Evolutionary conservation across 2,888 invertebrate genomes (phyloP), one percentile per base, ranked within the genome.

Genomic region (Eristalinus aeneus): DNA sequence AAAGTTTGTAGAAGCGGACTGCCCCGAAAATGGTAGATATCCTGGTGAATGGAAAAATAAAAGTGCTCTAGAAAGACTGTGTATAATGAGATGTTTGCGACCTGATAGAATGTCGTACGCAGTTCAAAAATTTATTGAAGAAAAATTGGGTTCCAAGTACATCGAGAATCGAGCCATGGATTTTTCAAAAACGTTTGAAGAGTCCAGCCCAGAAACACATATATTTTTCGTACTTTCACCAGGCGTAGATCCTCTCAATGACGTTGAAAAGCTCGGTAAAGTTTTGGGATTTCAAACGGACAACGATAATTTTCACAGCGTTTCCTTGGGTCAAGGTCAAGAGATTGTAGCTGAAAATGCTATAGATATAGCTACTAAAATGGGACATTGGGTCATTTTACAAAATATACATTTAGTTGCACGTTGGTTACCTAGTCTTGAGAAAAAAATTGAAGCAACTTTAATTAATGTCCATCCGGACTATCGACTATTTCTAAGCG

Each of bases 11-110:
- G 98, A 98, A 89, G 96, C 97, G 22, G 98, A 98, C 91, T 96
- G 96, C 83, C 98, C 98, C 0, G 98, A 99, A 92, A 96, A 96
- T 89, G 98, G 98, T 91, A 98, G 97, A 91, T 94, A 98, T 88
- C 98, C 98, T 0, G 98, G 98, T 80, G 98, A 98, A 90, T 99
- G 98, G 98, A 98, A 98, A 91, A 96, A 96, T 90, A 98, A 98
- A 92, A 94, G 95, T 0, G 93, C 97, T 0, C 92, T 98, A 61
- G 98, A 98, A 91, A 94, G 96, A 87, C 93, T 98, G 5, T 98
- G 98, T 90, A 98, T 99, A 91, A 96, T 98, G 96, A 94, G 98
- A 78, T 97, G 97, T 22, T 93, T 98, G 69, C 93, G 98, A 61
- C 96, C 98, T 0, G 98, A 99, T 93, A 94, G 98, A 88, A 98